phyloP scores from a whole-genome alignment of 1,140 invertebrate species.

The Drosophila baimaii region DNA sequence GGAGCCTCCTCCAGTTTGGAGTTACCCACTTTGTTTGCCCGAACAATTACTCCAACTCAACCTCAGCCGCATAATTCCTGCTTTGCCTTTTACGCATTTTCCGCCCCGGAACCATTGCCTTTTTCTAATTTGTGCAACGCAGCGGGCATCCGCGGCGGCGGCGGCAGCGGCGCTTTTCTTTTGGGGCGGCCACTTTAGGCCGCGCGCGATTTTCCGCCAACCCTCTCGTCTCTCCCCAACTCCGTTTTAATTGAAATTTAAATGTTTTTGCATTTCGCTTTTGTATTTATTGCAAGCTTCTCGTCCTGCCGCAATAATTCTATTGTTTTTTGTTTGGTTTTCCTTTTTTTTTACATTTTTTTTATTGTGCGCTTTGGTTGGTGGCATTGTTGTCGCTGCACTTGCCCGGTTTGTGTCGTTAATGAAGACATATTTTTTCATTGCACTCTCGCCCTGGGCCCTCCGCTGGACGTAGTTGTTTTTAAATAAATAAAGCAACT shows the following conservation, averaged over 20 bases:
- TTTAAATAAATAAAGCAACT: slow-evolving; percentile 83
- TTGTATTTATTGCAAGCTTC: slow-evolving; percentile 67
- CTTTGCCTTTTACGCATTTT: slow-evolving; percentile 59
- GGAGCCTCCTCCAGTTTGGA: slow-evolving; percentile 28
- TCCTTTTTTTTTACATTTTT: slow-evolving; percentile 22
- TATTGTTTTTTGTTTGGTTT: slow-evolving; percentile 36
- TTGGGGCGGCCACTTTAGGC: slow-evolving; percentile 64
- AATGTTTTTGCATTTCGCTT: slow-evolving; percentile 77
- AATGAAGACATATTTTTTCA: slow-evolving; percentile 83
- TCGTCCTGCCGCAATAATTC: slow-evolving; percentile 35
- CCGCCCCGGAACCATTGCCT: slow-evolving; percentile 21
- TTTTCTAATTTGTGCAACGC: slow-evolving; percentile 76
- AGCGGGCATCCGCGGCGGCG: too few relatives aligned
- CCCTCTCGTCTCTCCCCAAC: slow-evolving; percentile 16
- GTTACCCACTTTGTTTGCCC: slow-evolving; percentile 62
- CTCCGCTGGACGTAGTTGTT: slow-evolving; percentile 42
- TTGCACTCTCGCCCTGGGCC: slow-evolving; percentile 42
- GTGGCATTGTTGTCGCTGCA: slow-evolving; percentile 69
- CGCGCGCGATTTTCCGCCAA: slow-evolving; percentile 34
- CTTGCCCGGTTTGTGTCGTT: slow-evolving; percentile 71
- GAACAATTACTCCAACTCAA: slow-evolving; percentile 56
- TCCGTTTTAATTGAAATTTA: slow-evolving; percentile 80
- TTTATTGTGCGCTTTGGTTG: slow-evolving; percentile 37
- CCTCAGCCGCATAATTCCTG: slow-evolving; percentile 35
- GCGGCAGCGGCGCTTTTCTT: slow-evolving; percentile 9